A percentile compares a stretch with the other conserved stretches of the same genome.
Evolutionary conservation across 2,888 invertebrate genomes (phyloP).

Genomic region (Sinhomidia bicolor): DNA sequence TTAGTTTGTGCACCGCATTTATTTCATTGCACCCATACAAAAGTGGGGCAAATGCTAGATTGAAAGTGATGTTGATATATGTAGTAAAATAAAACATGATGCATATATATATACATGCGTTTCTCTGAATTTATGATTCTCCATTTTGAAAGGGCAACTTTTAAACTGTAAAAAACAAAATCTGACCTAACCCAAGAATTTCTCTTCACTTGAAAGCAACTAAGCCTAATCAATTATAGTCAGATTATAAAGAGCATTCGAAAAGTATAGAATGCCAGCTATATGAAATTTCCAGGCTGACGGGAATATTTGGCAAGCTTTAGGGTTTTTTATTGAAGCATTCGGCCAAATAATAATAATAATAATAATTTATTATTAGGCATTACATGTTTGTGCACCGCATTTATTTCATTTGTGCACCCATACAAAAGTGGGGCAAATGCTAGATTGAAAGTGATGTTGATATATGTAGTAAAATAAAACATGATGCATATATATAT

Average conservation of each 20-base stretch:
- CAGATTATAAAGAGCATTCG: too few species aligned
- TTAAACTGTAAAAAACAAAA: too few species aligned
- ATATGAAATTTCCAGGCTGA: too few species aligned
- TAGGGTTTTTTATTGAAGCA: conserved; percentile 56
- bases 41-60: background rate
- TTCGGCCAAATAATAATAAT: conserved; percentile 13
- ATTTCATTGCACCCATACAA: too few species aligned
- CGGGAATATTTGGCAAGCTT: too few species aligned
- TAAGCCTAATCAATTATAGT: too few species aligned
- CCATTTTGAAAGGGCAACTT: too few species aligned
- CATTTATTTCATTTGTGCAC: too few species aligned
- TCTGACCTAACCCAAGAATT: too few species aligned
- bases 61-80: background rate
- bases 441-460: background rate
- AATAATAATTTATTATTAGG: conserved; percentile 4
- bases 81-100: background rate
- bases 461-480: background rate
- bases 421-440: conserved; percentile 13
- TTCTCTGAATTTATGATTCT: too few species aligned
- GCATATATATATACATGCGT: background rate
- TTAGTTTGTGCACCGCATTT: conserved; percentile 4
- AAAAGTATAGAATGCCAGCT: too few species aligned
- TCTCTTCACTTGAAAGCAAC: too few species aligned
- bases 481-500: background rate
- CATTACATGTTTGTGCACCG: background rate